Evolutionary conservation across 1,140 invertebrate genomes (phyloP).

Genomic region (Medauroidea extradentata): DNA sequence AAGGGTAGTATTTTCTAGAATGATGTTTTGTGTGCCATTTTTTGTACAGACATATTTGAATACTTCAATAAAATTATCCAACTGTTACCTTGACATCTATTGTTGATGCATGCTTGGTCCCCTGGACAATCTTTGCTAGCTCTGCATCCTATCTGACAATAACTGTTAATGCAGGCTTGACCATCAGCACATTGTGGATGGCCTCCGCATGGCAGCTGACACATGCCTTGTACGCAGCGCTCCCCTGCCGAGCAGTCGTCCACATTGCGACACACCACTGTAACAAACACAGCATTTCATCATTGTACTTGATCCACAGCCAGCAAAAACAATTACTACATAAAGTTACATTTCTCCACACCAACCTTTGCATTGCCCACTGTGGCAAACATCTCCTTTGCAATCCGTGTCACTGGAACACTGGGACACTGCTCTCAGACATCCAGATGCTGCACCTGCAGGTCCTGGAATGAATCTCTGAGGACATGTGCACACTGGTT

Average conservation of each 20-base stretch:
- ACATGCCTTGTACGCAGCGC: constrained; percentile 71
- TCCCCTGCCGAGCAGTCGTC: constrained; percentile 77
- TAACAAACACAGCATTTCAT: constrained; percentile 19
- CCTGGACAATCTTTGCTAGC: constrained; percentile 71
- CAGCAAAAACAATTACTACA: too few species aligned
- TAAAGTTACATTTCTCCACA: constrained; percentile 1
- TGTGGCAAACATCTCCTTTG: constrained; percentile 67
- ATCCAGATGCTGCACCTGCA: constrained; percentile 61
- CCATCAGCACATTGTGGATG: constrained; percentile 73
- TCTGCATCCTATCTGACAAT: constrained; percentile 77
- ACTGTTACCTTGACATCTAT: constrained; percentile 69
- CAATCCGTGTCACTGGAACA: constrained; percentile 75
- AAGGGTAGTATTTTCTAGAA: too few species aligned
- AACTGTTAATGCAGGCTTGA: constrained; percentile 73
- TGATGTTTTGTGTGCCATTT: too few species aligned
- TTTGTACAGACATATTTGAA: too few species aligned
- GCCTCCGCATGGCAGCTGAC: constrained; percentile 67
- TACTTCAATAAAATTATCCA: too few species aligned
- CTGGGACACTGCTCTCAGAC: constrained; percentile 58
- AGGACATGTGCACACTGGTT: constrained; percentile 70
- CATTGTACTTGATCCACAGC: too few species aligned
- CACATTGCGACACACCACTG: constrained; percentile 68
- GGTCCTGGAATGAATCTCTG: constrained; percentile 60
- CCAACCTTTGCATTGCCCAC: constrained; percentile 70
- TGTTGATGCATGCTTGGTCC: constrained; percentile 73